Evolutionary conservation across 2,797 vertebrate species (phyloP).

Genomic region (Acanthopagrus latus): DNA sequence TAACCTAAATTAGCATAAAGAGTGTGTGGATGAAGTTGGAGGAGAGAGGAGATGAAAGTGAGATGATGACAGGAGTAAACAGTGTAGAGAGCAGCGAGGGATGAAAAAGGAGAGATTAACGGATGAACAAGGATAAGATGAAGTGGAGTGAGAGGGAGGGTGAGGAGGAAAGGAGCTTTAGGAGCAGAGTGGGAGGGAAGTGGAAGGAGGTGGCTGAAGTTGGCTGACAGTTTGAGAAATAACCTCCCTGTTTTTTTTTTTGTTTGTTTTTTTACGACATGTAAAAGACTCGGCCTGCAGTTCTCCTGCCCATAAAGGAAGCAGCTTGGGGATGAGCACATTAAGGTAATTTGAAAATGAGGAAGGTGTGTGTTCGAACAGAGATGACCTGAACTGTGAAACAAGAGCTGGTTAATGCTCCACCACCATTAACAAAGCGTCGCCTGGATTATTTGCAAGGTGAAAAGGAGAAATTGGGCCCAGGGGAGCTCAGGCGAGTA

Average conservation of each 20-base stretch:
- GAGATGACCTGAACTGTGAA: constrained; percentile 47
- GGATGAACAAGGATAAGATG: constrained; percentile 64
- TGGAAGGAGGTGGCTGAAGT: constrained; percentile 31
- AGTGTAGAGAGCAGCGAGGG: constrained; percentile 42
- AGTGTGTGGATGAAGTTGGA: constrained; percentile 20
- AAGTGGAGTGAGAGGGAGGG: constrained; percentile 35
- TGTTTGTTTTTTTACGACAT: constrained; percentile 5
- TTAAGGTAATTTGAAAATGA: constrained; percentile 24
- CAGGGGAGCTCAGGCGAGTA: constrained; percentile 19
- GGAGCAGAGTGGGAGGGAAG: constrained; percentile 42
- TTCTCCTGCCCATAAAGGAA: background rate
- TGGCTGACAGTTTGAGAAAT: constrained; percentile 47
- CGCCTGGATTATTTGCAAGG: constrained; percentile 43
- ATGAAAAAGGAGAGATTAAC: constrained; percentile 67
- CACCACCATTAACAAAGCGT: constrained; percentile 3
- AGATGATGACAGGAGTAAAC: constrained; percentile 63
- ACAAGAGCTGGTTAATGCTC: constrained; percentile 45
- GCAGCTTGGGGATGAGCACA: constrained; percentile 17
- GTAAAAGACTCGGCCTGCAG: constrained; percentile 23
- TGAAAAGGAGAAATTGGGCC: constrained; percentile 52
- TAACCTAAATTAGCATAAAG: constrained; percentile 34
- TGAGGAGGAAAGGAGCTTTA: constrained; percentile 52
- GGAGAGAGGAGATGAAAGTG: constrained; percentile 55
- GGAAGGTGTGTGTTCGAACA: constrained; percentile 40
- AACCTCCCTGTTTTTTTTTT: background rate